Base-by-base conservation (phyloP, 2,797 vertebrate genomes). In the Sibirionetta formosa region DNA sequence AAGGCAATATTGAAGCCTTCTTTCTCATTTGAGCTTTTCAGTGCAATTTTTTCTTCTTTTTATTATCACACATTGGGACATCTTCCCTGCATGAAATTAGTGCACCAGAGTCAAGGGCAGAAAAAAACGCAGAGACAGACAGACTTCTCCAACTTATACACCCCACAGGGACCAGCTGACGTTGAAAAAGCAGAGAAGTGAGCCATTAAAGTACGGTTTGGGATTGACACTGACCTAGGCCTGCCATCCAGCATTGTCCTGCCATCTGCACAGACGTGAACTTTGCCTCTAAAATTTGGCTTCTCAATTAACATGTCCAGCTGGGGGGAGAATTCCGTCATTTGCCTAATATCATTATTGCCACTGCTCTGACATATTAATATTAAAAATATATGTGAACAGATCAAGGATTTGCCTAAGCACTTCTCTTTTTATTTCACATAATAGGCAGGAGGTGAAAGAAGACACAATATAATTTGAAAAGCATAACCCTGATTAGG, bases 271-370 rank as follows among this genome's bases (percentile, higher is more conserved):
- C 99, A 98, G 98, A 98, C 95, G 93, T 99, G 99, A 99, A 99
- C 99, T 99, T 99, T 99, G 99, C 99, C 99, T 99, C 98, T 97
- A 96, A 99, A 99, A 99, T 98, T 98, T 99, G 98, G 98, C 99
- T 99, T 99, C 99, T 99, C 99, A 99, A 99, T 99, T 99, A 99
- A 99, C 98, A 97, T 99, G 99, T 99, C 99, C 99, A 99, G 99
- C 99, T 99, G 99, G 99, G 98, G 98, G 98, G 98, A 99, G 98
- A 99, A 98, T 99, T 99, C 99, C 97, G 96, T 98, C 98, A 98
- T 99, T 99, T 99, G 98, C 98, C 98, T 99, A 98, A 99, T 99
- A 99, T 99, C 99, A 98, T 99, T 99, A 98, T 98, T 98, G 98
- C 98, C 96, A 97, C 97, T 96, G 98, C 98, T 97, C 98, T 98